Conservation (phyloP, 2,113 vertebrate genomes). For the Xiphophorus maculatus region DNA sequence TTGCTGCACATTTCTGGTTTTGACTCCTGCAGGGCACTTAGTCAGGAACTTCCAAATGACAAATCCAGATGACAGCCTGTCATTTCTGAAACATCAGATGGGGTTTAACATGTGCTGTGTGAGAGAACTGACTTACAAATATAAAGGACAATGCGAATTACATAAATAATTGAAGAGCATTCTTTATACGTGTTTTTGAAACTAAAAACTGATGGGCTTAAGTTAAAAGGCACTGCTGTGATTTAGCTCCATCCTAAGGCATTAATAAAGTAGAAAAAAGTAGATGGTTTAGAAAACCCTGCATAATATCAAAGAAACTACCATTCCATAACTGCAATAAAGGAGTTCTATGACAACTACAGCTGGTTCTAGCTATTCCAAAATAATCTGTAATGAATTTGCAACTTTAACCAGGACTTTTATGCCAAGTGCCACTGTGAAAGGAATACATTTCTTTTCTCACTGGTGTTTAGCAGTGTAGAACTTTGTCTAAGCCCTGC, state of each 20-base stretch:
- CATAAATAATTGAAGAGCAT: neutral
- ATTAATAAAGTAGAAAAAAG: neutral
- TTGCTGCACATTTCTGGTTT: constrained; percentile 50
- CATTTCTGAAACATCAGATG: constrained; percentile 21
- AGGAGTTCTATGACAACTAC: neutral
- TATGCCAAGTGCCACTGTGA: neutral
- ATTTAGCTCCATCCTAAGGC: neutral
- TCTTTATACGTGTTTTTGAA: neutral
- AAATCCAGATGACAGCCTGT: constrained; percentile 31
- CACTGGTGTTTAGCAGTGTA: constrained; percentile 42
- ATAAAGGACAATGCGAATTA: neutral
- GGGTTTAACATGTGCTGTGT: neutral
- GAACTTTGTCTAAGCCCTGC: constrained; percentile 20
- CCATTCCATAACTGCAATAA: neutral
- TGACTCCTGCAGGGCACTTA: constrained; percentile 24
- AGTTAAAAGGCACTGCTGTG: neutral
- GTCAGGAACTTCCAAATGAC: constrained; percentile 31
- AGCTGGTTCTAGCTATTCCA: neutral
- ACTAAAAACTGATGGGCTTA: too few relatives aligned
- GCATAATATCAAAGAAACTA: neutral
- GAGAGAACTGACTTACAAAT: neutral
- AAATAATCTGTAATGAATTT: neutral
- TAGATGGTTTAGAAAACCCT: neutral
- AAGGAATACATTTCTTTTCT: constrained; percentile 1
- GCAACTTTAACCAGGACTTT: neutral